Percentiles rank a stretch among this genome's conserved stretches.
Evolutionary conservation across 2,113 vertebrate genomes (phyloP).

Genomic region (Ictalurus furcatus): DNA sequence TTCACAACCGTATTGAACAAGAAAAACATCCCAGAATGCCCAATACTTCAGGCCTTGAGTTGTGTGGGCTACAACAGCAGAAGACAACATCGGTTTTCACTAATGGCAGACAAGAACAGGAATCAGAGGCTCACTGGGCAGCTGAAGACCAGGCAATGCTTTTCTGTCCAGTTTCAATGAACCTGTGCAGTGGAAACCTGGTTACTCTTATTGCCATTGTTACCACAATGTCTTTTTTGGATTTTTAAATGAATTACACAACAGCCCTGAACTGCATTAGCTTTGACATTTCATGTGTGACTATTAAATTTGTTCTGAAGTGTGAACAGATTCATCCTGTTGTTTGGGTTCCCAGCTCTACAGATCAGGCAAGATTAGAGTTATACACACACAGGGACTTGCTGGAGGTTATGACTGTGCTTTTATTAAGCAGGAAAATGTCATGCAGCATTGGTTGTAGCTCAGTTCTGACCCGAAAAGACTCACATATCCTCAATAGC

Average conservation of each 20-base stretch:
- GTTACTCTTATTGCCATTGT: neutral
- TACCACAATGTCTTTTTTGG: neutral
- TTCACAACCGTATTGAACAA: neutral
- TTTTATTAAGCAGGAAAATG: conserved; percentile 42
- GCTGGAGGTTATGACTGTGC: conserved; percentile 29
- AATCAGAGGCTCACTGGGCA: neutral
- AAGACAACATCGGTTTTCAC: neutral
- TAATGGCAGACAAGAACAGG: neutral
- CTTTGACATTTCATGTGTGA: conserved; percentile 25
- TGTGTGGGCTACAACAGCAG: neutral
- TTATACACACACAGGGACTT: neutral
- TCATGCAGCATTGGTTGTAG: conserved; percentile 15
- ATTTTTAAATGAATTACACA: neutral
- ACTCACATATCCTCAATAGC: conserved; percentile 14
- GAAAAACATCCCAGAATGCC: neutral
- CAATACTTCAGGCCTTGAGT: neutral
- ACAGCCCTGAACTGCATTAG: conserved; percentile 17
- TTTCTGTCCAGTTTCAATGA: neutral
- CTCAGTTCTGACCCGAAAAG: conserved; percentile 32
- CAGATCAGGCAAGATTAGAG: conserved; percentile 14
- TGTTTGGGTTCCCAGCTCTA: neutral
- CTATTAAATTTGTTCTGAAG: conserved; percentile 15
- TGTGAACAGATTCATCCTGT: conserved; percentile 7
- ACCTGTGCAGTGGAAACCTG: neutral
- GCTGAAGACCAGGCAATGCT: neutral